phyloP scores from a whole-genome alignment of 2,888 invertebrate species.

The Boloria euphrosyne region DNA sequence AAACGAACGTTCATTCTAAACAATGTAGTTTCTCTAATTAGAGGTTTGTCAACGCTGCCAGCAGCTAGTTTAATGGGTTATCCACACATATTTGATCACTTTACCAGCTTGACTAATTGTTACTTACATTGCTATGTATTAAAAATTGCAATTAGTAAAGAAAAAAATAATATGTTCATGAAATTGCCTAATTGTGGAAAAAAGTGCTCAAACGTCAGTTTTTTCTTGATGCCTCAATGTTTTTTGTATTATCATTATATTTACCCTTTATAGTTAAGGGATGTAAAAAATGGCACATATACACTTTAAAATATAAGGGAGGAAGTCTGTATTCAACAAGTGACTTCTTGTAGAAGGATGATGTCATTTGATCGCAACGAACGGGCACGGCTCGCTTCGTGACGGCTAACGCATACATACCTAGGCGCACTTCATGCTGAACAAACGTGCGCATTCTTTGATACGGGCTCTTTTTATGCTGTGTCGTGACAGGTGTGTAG shows the following conservation, averaged over 20 bases:
- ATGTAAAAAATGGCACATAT: not conserved
- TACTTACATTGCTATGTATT: not conserved
- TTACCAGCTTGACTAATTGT: not conserved
- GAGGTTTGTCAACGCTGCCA: constrained; percentile 29
- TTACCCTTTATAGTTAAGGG: not conserved
- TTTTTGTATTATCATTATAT: not conserved
- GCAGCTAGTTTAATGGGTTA: constrained; percentile 20
- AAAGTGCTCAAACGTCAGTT: no score
- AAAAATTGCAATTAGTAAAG: no score
- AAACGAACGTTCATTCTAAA: constrained; percentile 25
- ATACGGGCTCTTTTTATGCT: constrained; percentile 48
- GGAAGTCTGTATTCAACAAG: constrained; percentile 26
- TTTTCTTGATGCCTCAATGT: no score
- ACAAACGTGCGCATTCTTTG: constrained; percentile 50
- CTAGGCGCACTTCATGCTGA: constrained; percentile 55
- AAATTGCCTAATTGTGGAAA: no score
- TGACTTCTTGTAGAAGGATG: constrained; percentile 45
- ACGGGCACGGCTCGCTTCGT: constrained; percentile 64
- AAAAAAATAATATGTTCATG: no score
- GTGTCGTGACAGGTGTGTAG: constrained; percentile 27
- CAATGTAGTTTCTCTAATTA: constrained; percentile 31
- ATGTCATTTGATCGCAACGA: constrained; percentile 73
- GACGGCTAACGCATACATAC: constrained; percentile 56
- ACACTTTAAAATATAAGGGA: constrained; percentile 1
- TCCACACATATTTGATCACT: constrained; percentile 12